These are phyloP conservation scores for Psittacula cyanocephala DNA, from an alignment of 2,113 vertebrate species.

Conservation along the genomic window DNA sequence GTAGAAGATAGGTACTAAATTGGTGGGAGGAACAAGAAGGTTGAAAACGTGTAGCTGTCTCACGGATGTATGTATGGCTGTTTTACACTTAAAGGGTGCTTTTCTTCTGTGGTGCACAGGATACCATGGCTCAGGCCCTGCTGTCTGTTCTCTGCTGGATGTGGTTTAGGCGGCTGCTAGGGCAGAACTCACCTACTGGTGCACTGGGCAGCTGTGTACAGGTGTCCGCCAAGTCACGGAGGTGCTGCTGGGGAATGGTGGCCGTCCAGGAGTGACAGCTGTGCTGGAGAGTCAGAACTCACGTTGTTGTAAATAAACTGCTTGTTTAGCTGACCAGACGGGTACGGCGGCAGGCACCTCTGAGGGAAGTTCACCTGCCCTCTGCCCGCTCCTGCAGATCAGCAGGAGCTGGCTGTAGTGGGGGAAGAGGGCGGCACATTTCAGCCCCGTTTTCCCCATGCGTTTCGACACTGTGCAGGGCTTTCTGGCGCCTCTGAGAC, in stretches of 20 bases:
- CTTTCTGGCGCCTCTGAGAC: rapidly evolving
- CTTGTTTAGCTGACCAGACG: background rate
- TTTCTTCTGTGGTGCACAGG: background rate
- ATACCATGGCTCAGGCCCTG: background rate
- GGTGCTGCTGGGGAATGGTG: background rate
- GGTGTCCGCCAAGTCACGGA: background rate
- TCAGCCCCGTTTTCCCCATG: rapidly evolving
- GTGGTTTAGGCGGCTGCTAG: background rate
- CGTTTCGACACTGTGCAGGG: background rate
- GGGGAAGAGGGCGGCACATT: background rate
- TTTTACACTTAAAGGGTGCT: background rate
- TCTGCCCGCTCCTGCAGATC: background rate
- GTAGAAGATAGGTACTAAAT: background rate
- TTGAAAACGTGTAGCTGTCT: background rate
- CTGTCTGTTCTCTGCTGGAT: background rate
- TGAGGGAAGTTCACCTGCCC: background rate
- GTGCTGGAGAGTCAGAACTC: background rate
- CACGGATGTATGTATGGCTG: rapidly evolving
- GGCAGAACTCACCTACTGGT: rapidly evolving
- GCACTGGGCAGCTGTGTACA: rapidly evolving
- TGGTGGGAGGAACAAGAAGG: background rate
- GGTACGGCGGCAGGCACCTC: no score
- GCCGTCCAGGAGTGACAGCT: background rate
- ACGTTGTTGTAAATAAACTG: background rate
- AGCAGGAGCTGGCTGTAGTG: no score